Evolutionary conservation across 2,888 invertebrate species (phyloP).

Genomic region (Aphidoletes aphidimyza): DNA sequence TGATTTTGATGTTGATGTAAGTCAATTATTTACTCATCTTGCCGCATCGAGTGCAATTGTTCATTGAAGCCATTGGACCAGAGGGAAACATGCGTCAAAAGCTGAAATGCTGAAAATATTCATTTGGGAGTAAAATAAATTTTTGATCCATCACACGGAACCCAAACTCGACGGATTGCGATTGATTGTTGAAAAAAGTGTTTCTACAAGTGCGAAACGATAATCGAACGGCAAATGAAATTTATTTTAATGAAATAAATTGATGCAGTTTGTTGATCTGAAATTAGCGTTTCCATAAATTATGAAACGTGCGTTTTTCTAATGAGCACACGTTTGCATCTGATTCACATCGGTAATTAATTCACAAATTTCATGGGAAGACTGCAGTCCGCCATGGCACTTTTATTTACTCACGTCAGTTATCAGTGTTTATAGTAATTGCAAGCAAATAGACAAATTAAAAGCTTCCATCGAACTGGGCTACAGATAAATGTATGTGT

Average conservation of each 20-base stretch:
- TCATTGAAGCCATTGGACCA: not conserved
- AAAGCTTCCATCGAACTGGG: not conserved
- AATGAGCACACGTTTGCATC: not conserved
- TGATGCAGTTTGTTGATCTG: not conserved
- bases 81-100: not conserved
- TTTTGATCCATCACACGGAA: not conserved
- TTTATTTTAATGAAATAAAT: not conserved
- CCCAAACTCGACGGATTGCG: not conserved
- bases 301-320: not conserved
- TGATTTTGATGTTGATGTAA: slow-evolving; percentile 13
- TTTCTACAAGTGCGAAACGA: not conserved
- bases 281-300: not conserved
- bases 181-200: not conserved
- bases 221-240: not conserved
- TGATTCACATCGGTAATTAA: not conserved
- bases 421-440: slow-evolving; percentile 10
- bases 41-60: not conserved
- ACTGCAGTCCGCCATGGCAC: not conserved
- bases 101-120: not conserved
- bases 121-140: slow-evolving; percentile 13
- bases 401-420: not conserved
- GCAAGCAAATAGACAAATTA: slow-evolving; percentile 20
- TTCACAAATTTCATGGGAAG: not conserved
- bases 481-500: not conserved
- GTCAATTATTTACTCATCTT: not conserved